Evolutionary conservation across 2,888 invertebrate species (phyloP).

Genomic region (Cinara cedri): DNA sequence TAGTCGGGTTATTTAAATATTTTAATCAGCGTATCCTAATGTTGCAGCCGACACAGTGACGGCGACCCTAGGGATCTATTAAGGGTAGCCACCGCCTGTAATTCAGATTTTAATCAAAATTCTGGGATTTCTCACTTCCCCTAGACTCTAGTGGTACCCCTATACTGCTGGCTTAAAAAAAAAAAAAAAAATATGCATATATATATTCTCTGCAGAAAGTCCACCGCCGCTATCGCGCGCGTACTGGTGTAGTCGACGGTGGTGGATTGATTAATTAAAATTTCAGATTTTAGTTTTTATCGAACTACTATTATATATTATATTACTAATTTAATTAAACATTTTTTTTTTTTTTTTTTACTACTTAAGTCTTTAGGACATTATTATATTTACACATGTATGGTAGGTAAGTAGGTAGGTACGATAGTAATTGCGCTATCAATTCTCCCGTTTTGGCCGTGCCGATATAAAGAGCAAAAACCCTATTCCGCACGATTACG

Average conservation of each 20-base stretch:
- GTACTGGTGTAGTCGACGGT: too few relatives aligned
- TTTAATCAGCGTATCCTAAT: neutral
- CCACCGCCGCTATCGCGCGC: neutral
- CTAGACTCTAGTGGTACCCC: neutral
- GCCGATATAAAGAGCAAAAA: neutral
- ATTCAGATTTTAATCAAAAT: slow-evolving; percentile 31
- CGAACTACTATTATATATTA: too few relatives aligned
- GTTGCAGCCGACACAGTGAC: neutral
- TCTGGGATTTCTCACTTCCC: neutral
- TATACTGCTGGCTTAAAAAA: too few relatives aligned
- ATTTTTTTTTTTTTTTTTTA: too few relatives aligned
- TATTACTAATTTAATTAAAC: too few relatives aligned
- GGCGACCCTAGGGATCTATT: neutral
- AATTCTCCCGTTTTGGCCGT: slow-evolving; percentile 34
- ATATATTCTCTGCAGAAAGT: neutral
- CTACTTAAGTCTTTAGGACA: too few relatives aligned
- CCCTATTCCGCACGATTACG: slow-evolving; percentile 44
- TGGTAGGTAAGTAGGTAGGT: too few relatives aligned
- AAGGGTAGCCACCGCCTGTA: neutral
- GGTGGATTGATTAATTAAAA: too few relatives aligned
- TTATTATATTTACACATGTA: too few relatives aligned
- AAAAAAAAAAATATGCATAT: too few relatives aligned
- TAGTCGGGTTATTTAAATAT: slow-evolving; percentile 4
- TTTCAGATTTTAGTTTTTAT: too few relatives aligned
- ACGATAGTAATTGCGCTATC: slow-evolving; percentile 23